Evolutionary conservation across 2,888 invertebrate genomes (phyloP).

Genomic region (Sinelater perroti): DNA sequence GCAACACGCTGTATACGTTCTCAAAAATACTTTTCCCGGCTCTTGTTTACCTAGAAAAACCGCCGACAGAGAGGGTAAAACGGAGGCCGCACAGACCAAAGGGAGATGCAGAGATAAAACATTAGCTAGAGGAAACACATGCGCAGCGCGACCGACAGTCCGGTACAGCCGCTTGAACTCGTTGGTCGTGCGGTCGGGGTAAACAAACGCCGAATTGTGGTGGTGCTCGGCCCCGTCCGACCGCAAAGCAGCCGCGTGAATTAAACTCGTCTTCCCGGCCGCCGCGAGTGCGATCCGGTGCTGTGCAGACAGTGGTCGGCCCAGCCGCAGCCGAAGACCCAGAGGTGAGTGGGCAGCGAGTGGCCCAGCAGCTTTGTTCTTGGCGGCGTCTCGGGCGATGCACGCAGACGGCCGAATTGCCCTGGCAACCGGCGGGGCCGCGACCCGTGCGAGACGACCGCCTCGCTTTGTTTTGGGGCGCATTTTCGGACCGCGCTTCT

Average conservation of each 20-base stretch:
- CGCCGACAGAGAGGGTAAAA: too few species aligned
- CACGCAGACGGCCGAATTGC: too few species aligned
- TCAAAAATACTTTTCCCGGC: too few species aligned
- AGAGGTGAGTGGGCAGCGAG: slow-evolving; percentile 2
- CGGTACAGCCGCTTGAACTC: slow-evolving; percentile 1
- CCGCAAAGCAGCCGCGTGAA: slow-evolving; percentile 9
- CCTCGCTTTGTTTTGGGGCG: too few species aligned
- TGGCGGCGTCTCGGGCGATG: slow-evolving; percentile 1
- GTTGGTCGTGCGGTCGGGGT: neutral
- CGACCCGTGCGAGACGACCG: too few species aligned
- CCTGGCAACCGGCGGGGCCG: too few species aligned
- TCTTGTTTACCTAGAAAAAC: too few species aligned
- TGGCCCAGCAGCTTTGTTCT: slow-evolving; percentile 9
- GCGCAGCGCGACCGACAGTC: slow-evolving; percentile 1
- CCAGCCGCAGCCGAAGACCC: slow-evolving; percentile 2
- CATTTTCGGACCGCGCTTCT: too few species aligned
- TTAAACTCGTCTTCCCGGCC: neutral
- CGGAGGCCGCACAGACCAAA: neutral
- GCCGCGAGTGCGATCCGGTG: neutral
- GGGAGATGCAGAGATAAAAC: neutral
- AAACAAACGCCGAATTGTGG: slow-evolving; percentile 1
- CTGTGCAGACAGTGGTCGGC: neutral
- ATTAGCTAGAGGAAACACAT: slow-evolving; percentile 2
- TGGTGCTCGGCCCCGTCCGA: neutral
- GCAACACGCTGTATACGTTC: too few species aligned